These are phyloP conservation scores for Baryphthengus martii DNA, from an alignment of 2,113 vertebrate species.

Conservation along the genomic window DNA sequence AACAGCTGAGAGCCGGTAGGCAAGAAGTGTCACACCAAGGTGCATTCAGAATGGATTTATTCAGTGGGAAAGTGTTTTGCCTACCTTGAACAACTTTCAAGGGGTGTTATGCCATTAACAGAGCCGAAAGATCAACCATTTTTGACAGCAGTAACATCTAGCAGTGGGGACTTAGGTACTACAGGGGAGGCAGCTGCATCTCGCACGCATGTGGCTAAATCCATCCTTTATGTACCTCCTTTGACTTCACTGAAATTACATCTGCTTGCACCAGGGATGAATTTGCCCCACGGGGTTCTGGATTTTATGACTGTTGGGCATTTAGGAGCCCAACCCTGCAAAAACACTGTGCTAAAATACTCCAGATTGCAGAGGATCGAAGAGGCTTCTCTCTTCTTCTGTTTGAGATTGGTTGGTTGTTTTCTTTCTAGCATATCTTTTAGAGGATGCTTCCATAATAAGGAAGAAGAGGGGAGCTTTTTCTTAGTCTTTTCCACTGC, in stretches of 20 bases:
- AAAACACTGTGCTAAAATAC: neutral
- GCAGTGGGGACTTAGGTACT: neutral
- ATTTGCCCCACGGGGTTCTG: neutral
- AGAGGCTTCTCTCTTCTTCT: constrained; percentile 30
- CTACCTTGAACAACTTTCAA: neutral
- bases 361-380: neutral
- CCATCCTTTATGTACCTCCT: constrained; percentile 15
- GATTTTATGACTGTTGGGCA: neutral
- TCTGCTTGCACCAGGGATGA: constrained; percentile 10
- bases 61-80: constrained; percentile 34
- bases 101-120: neutral
- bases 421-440: constrained; percentile 13
- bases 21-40: constrained; percentile 38
- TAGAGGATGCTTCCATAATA: constrained; percentile 8
- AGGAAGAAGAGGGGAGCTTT: constrained; percentile 28
- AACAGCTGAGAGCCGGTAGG: constrained; percentile 43
- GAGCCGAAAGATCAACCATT: constrained; percentile 2
- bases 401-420: neutral
- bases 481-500: constrained; percentile 26
- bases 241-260: neutral
- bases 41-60: constrained; percentile 46
- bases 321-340: neutral
- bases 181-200: neutral
- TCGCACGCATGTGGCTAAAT: neutral
- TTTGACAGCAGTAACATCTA: neutral